Conservation (phyloP, 2,888 invertebrate species). For the Caenorhabditis afra region DNA sequence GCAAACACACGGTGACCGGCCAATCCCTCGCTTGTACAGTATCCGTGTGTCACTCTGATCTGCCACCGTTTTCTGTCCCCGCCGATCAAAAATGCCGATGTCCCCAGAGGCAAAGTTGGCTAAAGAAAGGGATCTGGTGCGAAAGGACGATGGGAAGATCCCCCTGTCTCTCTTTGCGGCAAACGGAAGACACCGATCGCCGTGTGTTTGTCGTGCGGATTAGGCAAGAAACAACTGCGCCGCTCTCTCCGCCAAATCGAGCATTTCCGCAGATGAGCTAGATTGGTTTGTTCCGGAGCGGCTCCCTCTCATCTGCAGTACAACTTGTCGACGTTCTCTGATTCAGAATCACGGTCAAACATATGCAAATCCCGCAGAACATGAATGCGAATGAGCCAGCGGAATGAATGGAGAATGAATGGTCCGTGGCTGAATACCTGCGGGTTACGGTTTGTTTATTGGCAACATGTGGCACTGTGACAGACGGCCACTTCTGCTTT, state of each 20-base stretch:
- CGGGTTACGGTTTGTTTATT: not conserved
- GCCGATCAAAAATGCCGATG: slow-evolving; percentile 2
- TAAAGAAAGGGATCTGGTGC: slow-evolving; percentile 33
- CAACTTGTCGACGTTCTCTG: not conserved
- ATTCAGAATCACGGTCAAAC: slow-evolving; percentile 4
- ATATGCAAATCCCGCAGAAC: slow-evolving; percentile 43
- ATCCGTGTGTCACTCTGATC: too few species aligned
- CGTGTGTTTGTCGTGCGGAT: slow-evolving; percentile 35
- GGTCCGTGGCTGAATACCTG: slow-evolving; percentile 33
- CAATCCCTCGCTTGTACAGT: not conserved
- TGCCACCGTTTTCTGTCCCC: not conserved
- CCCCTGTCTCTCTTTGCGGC: slow-evolving; percentile 49
- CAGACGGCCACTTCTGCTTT: slow-evolving; percentile 20
- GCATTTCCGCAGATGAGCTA: slow-evolving; percentile 36
- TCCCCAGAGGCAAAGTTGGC: slow-evolving; percentile 23
- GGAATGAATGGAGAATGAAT: slow-evolving; percentile 11
- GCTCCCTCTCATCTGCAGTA: slow-evolving; percentile 11
- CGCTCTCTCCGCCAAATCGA: slow-evolving; percentile 26
- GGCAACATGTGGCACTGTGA: slow-evolving; percentile 38
- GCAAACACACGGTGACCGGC: slow-evolving; percentile 28
- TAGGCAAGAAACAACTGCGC: slow-evolving; percentile 26
- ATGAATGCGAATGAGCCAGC: slow-evolving; percentile 20
- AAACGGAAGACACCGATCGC: slow-evolving; percentile 51
- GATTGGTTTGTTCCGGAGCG: slow-evolving; percentile 53
- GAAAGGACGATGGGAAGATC: slow-evolving; percentile 28